A percentile compares a stretch with the other conserved stretches of the same genome.
Conservation (phyloP, 2,888 invertebrate species). For the Nomada goodeniana region DNA sequence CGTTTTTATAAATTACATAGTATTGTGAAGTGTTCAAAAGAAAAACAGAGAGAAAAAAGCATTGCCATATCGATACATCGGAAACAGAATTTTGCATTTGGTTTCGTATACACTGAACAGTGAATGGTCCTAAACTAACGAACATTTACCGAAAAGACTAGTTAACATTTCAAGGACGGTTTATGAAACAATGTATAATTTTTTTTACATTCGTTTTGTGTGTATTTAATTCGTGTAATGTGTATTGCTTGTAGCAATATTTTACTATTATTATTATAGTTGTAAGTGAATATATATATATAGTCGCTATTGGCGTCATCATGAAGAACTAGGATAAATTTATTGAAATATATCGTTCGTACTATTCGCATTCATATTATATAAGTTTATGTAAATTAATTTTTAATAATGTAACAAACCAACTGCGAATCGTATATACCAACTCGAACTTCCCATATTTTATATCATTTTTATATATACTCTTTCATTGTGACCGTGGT, state of each 20-base stretch:
- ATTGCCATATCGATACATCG: conserved; percentile 68
- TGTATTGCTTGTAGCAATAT: conserved; percentile 60
- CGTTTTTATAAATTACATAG: conserved; percentile 66
- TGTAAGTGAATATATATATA: conserved; percentile 55
- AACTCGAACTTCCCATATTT: conserved; percentile 58
- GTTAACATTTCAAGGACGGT: conserved; percentile 47
- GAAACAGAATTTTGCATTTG: conserved; percentile 57
- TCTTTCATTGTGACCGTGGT: conserved; percentile 46
- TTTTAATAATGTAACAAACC: conserved; percentile 48
- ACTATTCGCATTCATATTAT: conserved; percentile 41
- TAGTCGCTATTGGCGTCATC: conserved; percentile 50
- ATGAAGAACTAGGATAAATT: conserved; percentile 55
- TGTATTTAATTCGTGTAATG: conserved; percentile 65
- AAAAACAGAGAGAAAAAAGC: conserved; percentile 25
- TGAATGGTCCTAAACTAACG: conserved; percentile 65
- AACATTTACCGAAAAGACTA: conserved; percentile 54
- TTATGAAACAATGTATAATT: conserved; percentile 37
- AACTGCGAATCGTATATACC: conserved; percentile 43
- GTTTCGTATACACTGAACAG: conserved; percentile 54
- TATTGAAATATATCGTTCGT: conserved; percentile 56
- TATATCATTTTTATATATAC: conserved; percentile 66
- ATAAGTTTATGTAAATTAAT: conserved; percentile 54
- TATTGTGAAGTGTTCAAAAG: conserved; percentile 66
- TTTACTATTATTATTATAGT: conserved; percentile 58
- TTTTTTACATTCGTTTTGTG: conserved; percentile 46